Percentiles rank a stretch among this genome's conserved stretches.
phyloP scores from a whole-genome alignment of 2,888 invertebrate species.

The Nomada hirtipes region DNA sequence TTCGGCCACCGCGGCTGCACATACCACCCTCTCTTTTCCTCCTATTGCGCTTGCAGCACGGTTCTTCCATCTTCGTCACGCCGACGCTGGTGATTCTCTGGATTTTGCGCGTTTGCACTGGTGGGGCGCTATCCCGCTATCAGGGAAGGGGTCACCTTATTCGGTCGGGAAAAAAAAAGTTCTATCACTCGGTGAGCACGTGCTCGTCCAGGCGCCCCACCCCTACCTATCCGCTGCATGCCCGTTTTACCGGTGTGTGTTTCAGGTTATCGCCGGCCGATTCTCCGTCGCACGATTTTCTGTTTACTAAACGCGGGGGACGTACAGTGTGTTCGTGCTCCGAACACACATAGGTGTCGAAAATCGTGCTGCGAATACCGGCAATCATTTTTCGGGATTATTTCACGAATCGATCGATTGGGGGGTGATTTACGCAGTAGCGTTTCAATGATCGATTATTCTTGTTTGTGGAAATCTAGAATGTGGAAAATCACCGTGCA shows the following conservation, averaged over 20 bases:
- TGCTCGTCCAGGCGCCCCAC: conserved; percentile 65
- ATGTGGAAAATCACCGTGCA: background rate
- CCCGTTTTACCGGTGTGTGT: conserved; percentile 8
- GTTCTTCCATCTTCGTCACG: conserved; percentile 10
- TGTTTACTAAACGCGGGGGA: conserved; percentile 10
- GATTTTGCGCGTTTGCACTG: conserved; percentile 35
- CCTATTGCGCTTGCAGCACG: background rate
- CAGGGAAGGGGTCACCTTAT: conserved; percentile 58
- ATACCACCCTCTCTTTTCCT: background rate
- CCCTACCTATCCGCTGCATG: conserved; percentile 20
- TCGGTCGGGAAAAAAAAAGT: conserved; percentile 61
- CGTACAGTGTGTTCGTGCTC: background rate
- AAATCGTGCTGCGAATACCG: too few relatives aligned
- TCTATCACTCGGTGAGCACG: conserved; percentile 79
- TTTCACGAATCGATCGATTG: too few relatives aligned
- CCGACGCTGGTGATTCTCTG: conserved; percentile 1
- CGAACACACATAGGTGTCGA: too few relatives aligned
- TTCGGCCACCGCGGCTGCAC: background rate
- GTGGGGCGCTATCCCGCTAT: conserved; percentile 45
- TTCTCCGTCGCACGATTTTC: conserved; percentile 38
- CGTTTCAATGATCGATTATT: too few relatives aligned
- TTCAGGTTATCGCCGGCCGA: conserved; percentile 30
- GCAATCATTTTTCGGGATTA: too few relatives aligned
- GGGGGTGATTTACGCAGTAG: too few relatives aligned
- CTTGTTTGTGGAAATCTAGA: background rate